Base-by-base conservation (phyloP, 2,797 vertebrate genomes). In the Propithecus deckenii region DNA sequence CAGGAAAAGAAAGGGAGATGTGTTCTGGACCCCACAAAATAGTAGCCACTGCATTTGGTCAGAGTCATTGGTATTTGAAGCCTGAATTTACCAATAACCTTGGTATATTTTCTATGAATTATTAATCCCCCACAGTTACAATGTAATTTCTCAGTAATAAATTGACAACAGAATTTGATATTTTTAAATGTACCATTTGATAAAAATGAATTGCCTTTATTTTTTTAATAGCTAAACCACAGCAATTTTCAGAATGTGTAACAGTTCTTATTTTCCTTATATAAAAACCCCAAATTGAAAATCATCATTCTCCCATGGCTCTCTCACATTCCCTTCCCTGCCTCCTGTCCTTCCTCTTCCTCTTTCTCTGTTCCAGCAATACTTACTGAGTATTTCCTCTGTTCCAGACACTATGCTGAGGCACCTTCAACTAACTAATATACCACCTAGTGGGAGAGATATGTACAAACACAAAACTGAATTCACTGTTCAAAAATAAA, bases 231-330 rank as follows among this genome's bases (percentile, higher is more conserved):
- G 85, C 14, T 48, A 59, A 59, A 92, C 11, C 17, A 30, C 35
- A 55, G 41, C 22, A 20, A 25, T 80, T 75, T 76, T 9, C 25
- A 32, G 69, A 92, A 74, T 20, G 28, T 6, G 43, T 41, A 32
- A 48, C 61, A 55, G 20, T 14, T 90, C 20, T 41, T 43, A 30
- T 88, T 78, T 79, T 63, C n/a, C 59, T 95, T 35, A 84, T 5
- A 43, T 18, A 46, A 86, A 94, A 78, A 25, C 12, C 25, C 30
- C 15, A 48, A 69, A 28, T 22, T 93, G n/a, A 71, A 86, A 20
- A 63, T 12, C 28, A 1, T 43, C 32, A 22, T 50, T 43, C 4
- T 28, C 13, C 18, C 17, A 1, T 38, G 65, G 43, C 63, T 61
- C 78, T 72, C 25, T 59, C 20, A 38, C 52, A 57, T 1, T 69